Conservation (phyloP, 2,797 vertebrate genomes). For the Chanos chanos region DNA sequence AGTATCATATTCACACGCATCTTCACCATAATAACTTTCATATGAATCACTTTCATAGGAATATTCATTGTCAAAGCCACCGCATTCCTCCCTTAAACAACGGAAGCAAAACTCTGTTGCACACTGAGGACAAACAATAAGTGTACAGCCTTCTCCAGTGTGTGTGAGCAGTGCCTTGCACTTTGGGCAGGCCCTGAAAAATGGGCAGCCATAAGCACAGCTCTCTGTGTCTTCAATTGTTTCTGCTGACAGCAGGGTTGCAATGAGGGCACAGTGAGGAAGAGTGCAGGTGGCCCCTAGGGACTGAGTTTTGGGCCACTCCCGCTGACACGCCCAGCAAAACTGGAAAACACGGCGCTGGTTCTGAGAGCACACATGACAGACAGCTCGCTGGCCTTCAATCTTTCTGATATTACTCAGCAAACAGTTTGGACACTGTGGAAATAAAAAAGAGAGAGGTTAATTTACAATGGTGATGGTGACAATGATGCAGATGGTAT, state of each 20-base stretch:
- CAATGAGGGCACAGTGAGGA: slow-evolving; percentile 38
- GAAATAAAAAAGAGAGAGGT: background rate
- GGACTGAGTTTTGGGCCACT: slow-evolving; percentile 12
- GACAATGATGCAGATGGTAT: too few species aligned
- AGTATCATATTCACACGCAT: background rate
- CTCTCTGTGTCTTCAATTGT: slow-evolving; percentile 8
- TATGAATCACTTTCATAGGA: background rate
- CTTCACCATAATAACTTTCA: background rate
- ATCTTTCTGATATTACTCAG: background rate
- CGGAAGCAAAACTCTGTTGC: slow-evolving; percentile 28
- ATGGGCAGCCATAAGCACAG: slow-evolving; percentile 38
- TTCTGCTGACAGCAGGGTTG: slow-evolving; percentile 37
- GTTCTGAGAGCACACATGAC: slow-evolving; percentile 17
- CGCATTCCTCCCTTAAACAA: slow-evolving; percentile 12
- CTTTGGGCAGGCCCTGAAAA: slow-evolving; percentile 45
- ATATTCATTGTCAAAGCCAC: background rate
- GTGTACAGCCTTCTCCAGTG: slow-evolving; percentile 37
- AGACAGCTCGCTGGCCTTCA: slow-evolving; percentile 22
- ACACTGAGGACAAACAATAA: slow-evolving; percentile 41
- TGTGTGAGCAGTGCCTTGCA: slow-evolving; percentile 48
- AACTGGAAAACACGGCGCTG: slow-evolving; percentile 33
- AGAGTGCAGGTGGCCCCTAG: slow-evolving; percentile 8
- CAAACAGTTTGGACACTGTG: slow-evolving; percentile 41
- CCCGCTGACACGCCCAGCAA: slow-evolving; percentile 45
- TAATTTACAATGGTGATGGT: too few species aligned